phyloP scores from a whole-genome alignment of 2,888 invertebrate genomes.

The Phyto melanocephala region DNA sequence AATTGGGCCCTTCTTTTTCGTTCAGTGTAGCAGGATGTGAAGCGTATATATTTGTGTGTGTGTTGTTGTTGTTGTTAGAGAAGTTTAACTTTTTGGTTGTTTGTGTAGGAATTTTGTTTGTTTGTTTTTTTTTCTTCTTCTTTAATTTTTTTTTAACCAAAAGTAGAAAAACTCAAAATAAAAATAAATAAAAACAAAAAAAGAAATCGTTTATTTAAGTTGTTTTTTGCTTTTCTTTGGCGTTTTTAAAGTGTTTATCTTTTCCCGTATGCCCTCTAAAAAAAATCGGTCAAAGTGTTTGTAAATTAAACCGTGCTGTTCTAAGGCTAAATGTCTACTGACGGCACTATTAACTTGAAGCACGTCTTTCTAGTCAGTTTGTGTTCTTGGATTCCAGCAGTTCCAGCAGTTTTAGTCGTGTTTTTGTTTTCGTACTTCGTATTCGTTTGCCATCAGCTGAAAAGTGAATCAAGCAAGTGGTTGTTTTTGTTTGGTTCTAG shows the following conservation, averaged over 20 bases:
- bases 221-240: constrained; percentile 23
- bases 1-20: constrained; percentile 58
- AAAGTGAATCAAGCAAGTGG: constrained; percentile 66
- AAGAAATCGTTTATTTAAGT: constrained; percentile 9
- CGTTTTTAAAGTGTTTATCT: not conserved
- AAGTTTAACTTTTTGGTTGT: constrained; percentile 1
- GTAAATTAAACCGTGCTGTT: constrained; percentile 49
- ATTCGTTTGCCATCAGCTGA: constrained; percentile 44
- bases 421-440: constrained; percentile 24
- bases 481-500: constrained; percentile 44
- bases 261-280: not conserved
- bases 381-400: constrained; percentile 51
- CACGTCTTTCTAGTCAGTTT: constrained; percentile 5
- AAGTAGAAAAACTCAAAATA: not conserved
- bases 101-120: not conserved
- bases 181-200: constrained; percentile 38
- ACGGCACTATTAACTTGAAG: not conserved
- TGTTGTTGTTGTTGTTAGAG: not conserved
- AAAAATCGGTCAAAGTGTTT: not conserved
- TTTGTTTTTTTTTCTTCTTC: not conserved
- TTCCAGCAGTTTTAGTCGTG: constrained; percentile 51
- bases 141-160: constrained; percentile 1
- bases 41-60: constrained; percentile 28
- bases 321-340: constrained; percentile 62
- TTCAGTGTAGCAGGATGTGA: constrained; percentile 40